Evolutionary conservation across 2,888 invertebrate species (phyloP).

Genomic region (Polyommatus icarus): DNA sequence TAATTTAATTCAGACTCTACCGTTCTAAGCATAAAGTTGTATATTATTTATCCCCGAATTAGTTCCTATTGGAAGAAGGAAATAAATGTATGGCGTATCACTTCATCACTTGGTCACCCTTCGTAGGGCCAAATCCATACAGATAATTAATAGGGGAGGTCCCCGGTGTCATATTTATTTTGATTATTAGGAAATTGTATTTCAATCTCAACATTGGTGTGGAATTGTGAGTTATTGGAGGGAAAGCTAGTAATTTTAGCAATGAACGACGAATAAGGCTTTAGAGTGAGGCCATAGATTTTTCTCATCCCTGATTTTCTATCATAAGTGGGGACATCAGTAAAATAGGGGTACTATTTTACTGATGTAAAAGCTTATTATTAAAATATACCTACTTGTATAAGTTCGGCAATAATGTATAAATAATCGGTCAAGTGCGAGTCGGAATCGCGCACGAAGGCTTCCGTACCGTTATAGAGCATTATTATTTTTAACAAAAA

Average conservation of each 20-base stretch:
- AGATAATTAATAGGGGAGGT: conserved; percentile 61
- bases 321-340: no score
- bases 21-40: conserved; percentile 39
- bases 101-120: conserved; percentile 50
- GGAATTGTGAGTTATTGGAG: background rate
- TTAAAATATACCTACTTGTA: no score
- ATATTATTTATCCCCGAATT: conserved; percentile 44
- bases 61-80: conserved; percentile 27
- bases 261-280: no score
- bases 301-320: no score
- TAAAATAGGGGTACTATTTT: no score
- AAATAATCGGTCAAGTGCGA: no score
- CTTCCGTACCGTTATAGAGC: no score
- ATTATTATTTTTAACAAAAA: no score
- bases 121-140: conserved; percentile 58
- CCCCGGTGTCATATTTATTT: conserved; percentile 40
- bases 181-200: conserved; percentile 30
- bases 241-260: background rate
- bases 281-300: no score
- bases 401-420: no score
- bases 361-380: no score
- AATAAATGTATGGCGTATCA: conserved; percentile 55
- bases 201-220: conserved; percentile 8
- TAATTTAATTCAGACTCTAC: background rate
- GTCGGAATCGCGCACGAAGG: no score